phyloP scores from a whole-genome alignment of 2,888 invertebrate species.

The Leistus spinibarbis region DNA sequence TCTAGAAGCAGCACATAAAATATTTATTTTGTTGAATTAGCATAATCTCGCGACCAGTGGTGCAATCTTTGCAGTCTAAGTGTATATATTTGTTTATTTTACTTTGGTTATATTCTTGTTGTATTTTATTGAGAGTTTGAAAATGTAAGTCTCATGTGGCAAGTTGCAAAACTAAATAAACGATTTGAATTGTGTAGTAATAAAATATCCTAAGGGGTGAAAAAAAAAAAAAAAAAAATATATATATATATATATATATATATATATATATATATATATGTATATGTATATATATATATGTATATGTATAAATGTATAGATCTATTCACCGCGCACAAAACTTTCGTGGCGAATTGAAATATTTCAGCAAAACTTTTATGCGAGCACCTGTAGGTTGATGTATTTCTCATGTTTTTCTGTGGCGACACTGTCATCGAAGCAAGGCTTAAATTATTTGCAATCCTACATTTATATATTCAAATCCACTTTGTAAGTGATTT shows the following conservation, averaged over 20 bases:
- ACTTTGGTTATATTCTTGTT: constrained; percentile 27
- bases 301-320: neutral
- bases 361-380: constrained; percentile 25
- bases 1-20: constrained; percentile 12
- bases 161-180: constrained; percentile 39
- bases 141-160: constrained; percentile 39
- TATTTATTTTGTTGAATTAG: constrained; percentile 34
- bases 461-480: too few relatives aligned
- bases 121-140: constrained; percentile 38
- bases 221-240: neutral
- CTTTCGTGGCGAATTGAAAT: constrained; percentile 31
- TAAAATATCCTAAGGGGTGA: constrained; percentile 37
- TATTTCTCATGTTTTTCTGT: constrained; percentile 9
- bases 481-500: too few relatives aligned
- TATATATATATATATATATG: neutral
- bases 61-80: neutral
- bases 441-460: too few relatives aligned
- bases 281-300: neutral
- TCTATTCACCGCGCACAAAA: constrained; percentile 11
- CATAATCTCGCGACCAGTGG: constrained; percentile 27
- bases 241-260: neutral
- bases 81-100: constrained; percentile 38
- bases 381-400: constrained; percentile 25
- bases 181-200: constrained; percentile 39
- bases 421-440: too few relatives aligned